phyloP scores from a whole-genome alignment of 2,888 invertebrate genomes.

The Ormia ochracea region DNA sequence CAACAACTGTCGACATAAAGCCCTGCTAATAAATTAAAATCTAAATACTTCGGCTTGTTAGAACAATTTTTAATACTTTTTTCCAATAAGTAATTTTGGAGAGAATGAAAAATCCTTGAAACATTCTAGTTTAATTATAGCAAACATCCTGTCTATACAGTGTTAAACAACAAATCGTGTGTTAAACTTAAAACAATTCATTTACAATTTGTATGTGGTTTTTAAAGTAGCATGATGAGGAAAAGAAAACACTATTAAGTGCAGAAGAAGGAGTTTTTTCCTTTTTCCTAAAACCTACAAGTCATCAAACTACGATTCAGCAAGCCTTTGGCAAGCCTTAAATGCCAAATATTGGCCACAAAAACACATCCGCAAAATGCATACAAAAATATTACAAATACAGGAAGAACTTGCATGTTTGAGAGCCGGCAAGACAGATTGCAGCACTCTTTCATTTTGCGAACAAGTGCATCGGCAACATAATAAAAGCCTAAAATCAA shows the following conservation, averaged over 20 bases:
- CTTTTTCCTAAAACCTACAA: not conserved
- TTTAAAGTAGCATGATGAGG: not conserved
- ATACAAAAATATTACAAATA: conserved; percentile 43
- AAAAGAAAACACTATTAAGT: not conserved
- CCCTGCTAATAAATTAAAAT: too few species aligned
- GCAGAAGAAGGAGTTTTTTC: not conserved
- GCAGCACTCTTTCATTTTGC: conserved; percentile 20
- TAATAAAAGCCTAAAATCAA: conserved; percentile 55
- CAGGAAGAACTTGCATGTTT: not conserved
- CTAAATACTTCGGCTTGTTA: too few species aligned
- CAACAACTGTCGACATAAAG: too few species aligned
- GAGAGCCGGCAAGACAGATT: conserved; percentile 29
- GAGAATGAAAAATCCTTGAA: not conserved
- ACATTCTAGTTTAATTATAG: conserved; percentile 16
- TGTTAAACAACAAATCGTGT: conserved; percentile 60
- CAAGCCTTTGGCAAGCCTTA: conserved; percentile 60
- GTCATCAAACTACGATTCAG: conserved; percentile 41
- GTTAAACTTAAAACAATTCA: conserved; percentile 62
- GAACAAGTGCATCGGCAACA: conserved; percentile 46
- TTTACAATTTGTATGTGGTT: conserved; percentile 61
- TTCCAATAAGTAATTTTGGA: not conserved
- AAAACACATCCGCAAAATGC: conserved; percentile 75
- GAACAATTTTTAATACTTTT: too few species aligned
- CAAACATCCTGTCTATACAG: conserved; percentile 34
- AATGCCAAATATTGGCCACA: conserved; percentile 76